Evolutionary conservation across 2,888 invertebrate genomes (phyloP), one percentile per base, ranked within the genome.

Genomic region (Hirtodrosophila alboralis): DNA sequence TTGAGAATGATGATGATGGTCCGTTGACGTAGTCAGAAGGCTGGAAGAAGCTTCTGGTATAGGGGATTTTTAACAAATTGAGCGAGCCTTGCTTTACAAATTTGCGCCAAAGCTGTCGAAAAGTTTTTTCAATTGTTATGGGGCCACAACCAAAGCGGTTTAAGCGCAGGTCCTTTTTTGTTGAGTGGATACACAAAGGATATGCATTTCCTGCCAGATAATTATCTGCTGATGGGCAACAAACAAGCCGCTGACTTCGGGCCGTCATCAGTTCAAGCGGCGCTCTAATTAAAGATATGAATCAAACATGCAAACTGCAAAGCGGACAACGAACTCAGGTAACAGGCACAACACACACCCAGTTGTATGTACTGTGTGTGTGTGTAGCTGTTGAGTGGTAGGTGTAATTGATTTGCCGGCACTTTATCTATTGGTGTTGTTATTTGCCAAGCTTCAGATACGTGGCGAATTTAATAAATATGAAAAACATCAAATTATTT

Each of bases 161-260:
- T n/a, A 14, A 14, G 33, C 13, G 13, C 21, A 7, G 48, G 27
- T n/a, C 6, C 6, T n/a, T 8, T 16, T n/a, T 21, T 7, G n/a
- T n/a, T 2, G 13, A 7, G 9, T 47, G n/a, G 52, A 12, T 14
- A 23, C 40, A 59, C 53, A 52, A 57, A 47, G 69, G 75, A 85
- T 84, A 84, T 79, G 86, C 84, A 79, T 75, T 86, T 85, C 80
- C 79, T 85, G 86, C 80, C 84, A 72, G 63, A 84, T 86, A 79
- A 79, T 79, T 79, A 84, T 80, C 79, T 76, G 71, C 54, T 79
- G 79, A 86, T 86, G 62, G 78, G 69, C 84, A 61, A 77, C 81
- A 79, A 80, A 80, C 84, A 79, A 80, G 86, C 79, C 80, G 79
- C 66, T 75, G 79, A 80, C 86, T 80, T 68, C 49, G 43, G 61